These are phyloP conservation scores for Natrix natrix DNA, from an alignment of 2,797 vertebrate species.

Conservation along the genomic window DNA sequence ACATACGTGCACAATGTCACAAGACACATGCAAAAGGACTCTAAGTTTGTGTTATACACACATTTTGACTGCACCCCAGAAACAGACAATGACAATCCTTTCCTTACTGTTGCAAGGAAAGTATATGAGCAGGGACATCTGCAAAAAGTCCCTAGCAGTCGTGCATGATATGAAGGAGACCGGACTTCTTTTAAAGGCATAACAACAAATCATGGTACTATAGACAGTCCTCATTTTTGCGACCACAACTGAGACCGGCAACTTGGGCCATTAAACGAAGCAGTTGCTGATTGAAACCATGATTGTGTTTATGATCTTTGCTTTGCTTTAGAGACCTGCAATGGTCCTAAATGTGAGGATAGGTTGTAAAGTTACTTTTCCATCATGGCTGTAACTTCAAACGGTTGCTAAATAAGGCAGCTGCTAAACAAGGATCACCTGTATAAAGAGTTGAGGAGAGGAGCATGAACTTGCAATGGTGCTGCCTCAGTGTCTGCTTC, in stretches of 20 bases:
- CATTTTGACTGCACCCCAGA: background rate
- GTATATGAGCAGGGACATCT: background rate
- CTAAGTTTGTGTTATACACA: background rate
- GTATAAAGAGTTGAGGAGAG: background rate
- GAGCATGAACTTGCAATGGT: background rate
- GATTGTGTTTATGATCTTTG: background rate
- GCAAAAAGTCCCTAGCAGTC: background rate
- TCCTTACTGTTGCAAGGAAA: background rate
- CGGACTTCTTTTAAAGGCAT: background rate
- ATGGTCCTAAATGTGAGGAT: background rate
- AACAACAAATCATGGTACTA: background rate
- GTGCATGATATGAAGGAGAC: background rate
- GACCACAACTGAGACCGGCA: background rate
- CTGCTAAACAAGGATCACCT: background rate
- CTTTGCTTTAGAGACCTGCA: background rate
- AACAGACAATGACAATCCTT: background rate
- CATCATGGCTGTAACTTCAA: background rate
- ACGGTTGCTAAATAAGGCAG: background rate
- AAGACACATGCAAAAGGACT: background rate
- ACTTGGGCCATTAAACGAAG: background rate
- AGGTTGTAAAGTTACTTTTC: background rate
- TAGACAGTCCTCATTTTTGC: background rate
- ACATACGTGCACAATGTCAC: background rate
- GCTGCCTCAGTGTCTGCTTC: background rate
- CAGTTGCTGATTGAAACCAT: background rate